A percentile compares a stretch with the other conserved stretches of the same genome.
Evolutionary conservation across 1,140 invertebrate species (phyloP).

Genomic region (Eueides isabella): DNA sequence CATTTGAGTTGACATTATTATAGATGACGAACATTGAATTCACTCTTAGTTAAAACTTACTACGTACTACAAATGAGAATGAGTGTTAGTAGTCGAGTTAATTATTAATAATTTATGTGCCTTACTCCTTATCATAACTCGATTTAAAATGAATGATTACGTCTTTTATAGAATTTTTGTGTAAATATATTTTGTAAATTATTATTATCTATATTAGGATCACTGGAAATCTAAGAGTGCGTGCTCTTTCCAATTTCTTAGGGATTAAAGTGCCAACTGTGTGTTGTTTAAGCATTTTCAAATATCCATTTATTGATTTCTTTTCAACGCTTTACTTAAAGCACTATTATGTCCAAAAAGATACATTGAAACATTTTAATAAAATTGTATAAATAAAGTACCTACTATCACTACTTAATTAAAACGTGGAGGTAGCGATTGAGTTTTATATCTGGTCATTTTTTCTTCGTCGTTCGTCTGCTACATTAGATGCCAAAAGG

Average conservation of each 20-base stretch:
- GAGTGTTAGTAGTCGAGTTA: background rate
- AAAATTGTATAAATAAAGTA: conserved; percentile 30
- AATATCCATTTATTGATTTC: conserved; percentile 65
- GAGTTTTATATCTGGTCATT: conserved; percentile 50
- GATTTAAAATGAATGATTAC: background rate
- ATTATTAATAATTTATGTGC: background rate
- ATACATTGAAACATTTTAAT: conserved; percentile 42
- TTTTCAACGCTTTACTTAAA: background rate
- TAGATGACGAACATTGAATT: conserved; percentile 25
- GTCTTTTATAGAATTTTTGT: conserved; percentile 41
- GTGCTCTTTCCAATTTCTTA: conserved; percentile 58
- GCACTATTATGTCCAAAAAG: background rate
- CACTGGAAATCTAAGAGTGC: conserved; percentile 54
- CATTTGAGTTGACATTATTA: conserved; percentile 62
- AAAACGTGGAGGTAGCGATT: conserved; percentile 42
- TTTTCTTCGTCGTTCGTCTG: conserved; percentile 48
- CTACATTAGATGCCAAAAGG: conserved; percentile 44
- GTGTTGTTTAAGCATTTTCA: conserved; percentile 59
- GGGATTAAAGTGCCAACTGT: conserved; percentile 71
- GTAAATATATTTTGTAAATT: conserved; percentile 71
- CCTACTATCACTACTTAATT: too few relatives aligned
- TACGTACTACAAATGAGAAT: background rate
- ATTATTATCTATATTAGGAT: conserved; percentile 44
- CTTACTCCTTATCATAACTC: too few relatives aligned
- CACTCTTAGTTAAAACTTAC: background rate